Evolutionary conservation across 1,140 invertebrate species (phyloP), one percentile per base, ranked within the genome.

Genomic region (Ooceraea biroi): DNA sequence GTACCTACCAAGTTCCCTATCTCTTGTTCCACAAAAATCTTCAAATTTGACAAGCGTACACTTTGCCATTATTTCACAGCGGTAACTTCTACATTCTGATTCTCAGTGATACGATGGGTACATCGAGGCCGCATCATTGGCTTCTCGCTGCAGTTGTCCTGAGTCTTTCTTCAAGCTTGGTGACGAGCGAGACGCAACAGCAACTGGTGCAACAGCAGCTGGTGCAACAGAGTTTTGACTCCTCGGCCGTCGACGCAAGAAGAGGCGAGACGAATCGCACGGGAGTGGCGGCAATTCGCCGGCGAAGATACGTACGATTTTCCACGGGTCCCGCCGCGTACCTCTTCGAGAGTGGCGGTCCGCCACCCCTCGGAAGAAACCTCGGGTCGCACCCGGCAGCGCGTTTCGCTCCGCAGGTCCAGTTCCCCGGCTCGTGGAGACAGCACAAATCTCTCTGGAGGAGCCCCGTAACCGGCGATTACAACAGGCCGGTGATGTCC

Each of bases 401-500:
- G 0, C 88, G 92, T 17, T 92, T 90, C 73, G 86, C 77, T 3
- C 68, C 89, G 0, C 74, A 74, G 84, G 0, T 68, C 10, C 89
- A 85, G 55, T 88, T 85, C 63, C 88, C 82, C 0, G 57, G 88
- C 0, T 85, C 82, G 11, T 94, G 94, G 94, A 83, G 93, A 10
- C 93, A 94, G 30, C 91, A 92, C 0, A 94, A 94, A 22, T 92
- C 94, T 0, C 87, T 91, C 12, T 94, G 94, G 94, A 85, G 93
- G 12, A 89, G 89, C 30, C 88, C 88, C 7, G 66, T 85, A 1
- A 30, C 52, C 30, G 48, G 83, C 19, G 92, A 93, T 14, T 92
- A 90, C 61, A 65, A 87, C 8, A 90, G 91, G 44, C 94, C 94
- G n/a, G 93, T 94, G 14, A 95, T 95, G 94, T 93, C 93, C 0